A percentile compares a stretch with the other conserved stretches of the same genome.
Evolutionary conservation across 2,888 invertebrate species (phyloP).

Genomic region (Venustoraphidia nigricollis): DNA sequence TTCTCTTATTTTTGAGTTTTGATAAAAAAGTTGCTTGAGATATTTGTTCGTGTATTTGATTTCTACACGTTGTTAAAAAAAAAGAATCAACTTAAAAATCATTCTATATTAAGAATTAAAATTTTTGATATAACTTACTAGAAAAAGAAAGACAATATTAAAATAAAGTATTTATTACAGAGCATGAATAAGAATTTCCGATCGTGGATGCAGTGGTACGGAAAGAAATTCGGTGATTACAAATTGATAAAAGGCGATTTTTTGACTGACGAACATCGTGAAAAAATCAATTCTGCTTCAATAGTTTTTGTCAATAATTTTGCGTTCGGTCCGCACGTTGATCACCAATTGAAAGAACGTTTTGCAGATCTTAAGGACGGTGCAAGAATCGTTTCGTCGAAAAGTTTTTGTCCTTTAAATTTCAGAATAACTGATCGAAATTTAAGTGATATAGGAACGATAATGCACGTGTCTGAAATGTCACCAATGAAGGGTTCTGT

Average conservation of each 20-base stretch:
- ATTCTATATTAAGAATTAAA: neutral
- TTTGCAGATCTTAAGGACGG: conserved; percentile 93
- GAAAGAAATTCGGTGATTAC: conserved; percentile 85
- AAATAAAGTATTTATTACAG: conserved; percentile 29
- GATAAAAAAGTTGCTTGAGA: too few species aligned
- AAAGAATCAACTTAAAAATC: too few species aligned
- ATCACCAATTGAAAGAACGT: conserved; percentile 89
- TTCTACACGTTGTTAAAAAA: too few species aligned
- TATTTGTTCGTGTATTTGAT: too few species aligned
- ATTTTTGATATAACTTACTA: neutral
- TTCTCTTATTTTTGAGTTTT: too few species aligned
- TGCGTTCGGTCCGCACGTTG: conserved; percentile 95
- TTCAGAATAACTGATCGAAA: conserved; percentile 97
- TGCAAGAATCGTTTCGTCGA: conserved; percentile 94
- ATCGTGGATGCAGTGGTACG: conserved; percentile 97
- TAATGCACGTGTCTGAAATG: conserved; percentile 97
- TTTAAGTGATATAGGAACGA: conserved; percentile 94
- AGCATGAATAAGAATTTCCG: conserved; percentile 82
- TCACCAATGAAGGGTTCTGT: conserved; percentile 89
- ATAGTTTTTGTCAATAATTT: conserved; percentile 99
- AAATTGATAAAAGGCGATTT: conserved; percentile 91
- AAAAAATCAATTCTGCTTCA: conserved; percentile 84
- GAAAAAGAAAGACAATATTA: neutral
- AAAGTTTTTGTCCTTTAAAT: conserved; percentile 97
- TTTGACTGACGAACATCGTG: conserved; percentile 77